Evolutionary conservation across 2,113 vertebrate species (phyloP), one percentile per base, ranked within the genome.

Genomic region (Psammodynastes pulverulentus): DNA sequence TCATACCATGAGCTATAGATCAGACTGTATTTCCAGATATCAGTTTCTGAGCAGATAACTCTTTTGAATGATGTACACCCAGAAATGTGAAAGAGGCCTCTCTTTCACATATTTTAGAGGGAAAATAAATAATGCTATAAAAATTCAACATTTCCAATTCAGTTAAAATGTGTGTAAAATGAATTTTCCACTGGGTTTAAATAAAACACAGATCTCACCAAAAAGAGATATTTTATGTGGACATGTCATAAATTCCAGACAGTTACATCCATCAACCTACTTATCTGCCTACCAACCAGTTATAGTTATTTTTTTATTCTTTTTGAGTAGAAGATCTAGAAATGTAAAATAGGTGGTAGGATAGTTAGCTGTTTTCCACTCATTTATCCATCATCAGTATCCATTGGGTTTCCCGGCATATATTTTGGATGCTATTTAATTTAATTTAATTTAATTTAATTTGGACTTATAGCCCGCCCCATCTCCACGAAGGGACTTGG

Each of bases 181-280:
- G 94, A 89, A 93, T 43, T 62, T 54, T 26, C 89, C 92, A 90
- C 87, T 5, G 72, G 15, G 0, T 52, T 67, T 46, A 56, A 29
- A 6, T 6, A 86, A 90, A 86, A 6, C n/a, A 67, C n/a, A 2
- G 79, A 92, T 95, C 48, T 89, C 91, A 84, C 87, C 45, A 88
- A 21, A 51, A 34, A 87, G 29, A 19, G 49, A 17, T 13, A 87
- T 53, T 52, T 17, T 19, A 49, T 49, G 52, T 53, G 52, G 34
- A 4, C 8, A 54, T 49, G 62, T 24, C 12, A 51, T 39, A 53
- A 8, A 53, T 15, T 29, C 17, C 72, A 79, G 72, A 43, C n/a
- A 79, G 7, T 79, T 79, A 79, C n/a, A 79, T 79, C 34, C 5
- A 79, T 21, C 34, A 43, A 7, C 6, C 6, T 43, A 39, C 6